A percentile compares a stretch with the other conserved stretches of the same genome.
These are phyloP conservation scores for Conistra vaccinii DNA, from an alignment of 2,888 invertebrate genomes.

Conservation along the genomic window DNA sequence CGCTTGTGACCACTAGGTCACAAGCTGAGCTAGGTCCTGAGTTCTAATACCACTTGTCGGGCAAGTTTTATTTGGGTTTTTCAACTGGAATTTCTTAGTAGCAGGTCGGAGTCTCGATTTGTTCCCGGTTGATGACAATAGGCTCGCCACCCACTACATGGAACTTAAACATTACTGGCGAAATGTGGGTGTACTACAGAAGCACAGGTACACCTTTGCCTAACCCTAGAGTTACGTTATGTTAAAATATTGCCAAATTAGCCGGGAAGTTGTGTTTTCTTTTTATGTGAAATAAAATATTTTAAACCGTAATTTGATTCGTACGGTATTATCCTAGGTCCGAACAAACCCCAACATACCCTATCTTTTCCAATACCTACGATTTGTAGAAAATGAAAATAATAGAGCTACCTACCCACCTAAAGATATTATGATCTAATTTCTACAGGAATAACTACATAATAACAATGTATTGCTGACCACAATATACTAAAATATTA, in stretches of 20 bases:
- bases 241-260: not conserved
- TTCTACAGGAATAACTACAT: not conserved
- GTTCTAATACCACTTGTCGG: not conserved
- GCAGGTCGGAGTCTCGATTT: not conserved
- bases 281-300: not conserved
- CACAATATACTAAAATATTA: slow-evolving; percentile 1
- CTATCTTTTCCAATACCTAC: not conserved
- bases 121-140: not conserved
- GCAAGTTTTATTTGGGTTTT: not conserved
- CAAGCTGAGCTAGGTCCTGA: no score
- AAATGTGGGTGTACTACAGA: not conserved
- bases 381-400: not conserved
- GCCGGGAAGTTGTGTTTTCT: not conserved
- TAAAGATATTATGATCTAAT: not conserved
- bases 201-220: not conserved
- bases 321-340: not conserved
- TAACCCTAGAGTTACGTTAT: no score
- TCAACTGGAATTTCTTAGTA: not conserved
- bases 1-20: no score
- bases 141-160: not conserved
- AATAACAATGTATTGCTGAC: slow-evolving; percentile 7
- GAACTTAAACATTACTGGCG: not conserved
- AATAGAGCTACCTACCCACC: not conserved
- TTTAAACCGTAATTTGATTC: not conserved
- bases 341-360: not conserved